Evolutionary conservation across 2,888 invertebrate species (phyloP).

Genomic region (Drosophila emarginata): DNA sequence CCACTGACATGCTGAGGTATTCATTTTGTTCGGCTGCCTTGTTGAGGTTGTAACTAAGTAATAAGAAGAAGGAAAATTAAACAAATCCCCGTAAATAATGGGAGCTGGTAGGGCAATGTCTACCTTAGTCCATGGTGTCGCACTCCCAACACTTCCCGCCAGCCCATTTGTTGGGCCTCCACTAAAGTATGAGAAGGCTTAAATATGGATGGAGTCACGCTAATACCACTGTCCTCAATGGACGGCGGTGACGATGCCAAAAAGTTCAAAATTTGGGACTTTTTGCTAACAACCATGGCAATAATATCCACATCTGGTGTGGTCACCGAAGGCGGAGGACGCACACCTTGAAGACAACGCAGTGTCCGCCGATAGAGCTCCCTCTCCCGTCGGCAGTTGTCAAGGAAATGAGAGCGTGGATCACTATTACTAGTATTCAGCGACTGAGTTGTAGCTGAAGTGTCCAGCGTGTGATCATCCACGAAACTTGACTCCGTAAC

Average conservation of each 20-base stretch:
- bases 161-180: conserved; percentile 81
- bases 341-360: conserved; percentile 86
- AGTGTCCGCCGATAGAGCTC: conserved; percentile 82
- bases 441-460: conserved; percentile 37
- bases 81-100: background rate
- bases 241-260: conserved; percentile 21
- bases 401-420: conserved; percentile 55
- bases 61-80: background rate
- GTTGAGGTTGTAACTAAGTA: conserved; percentile 87
- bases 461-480: conserved; percentile 70
- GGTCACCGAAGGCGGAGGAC: conserved; percentile 90
- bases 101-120: conserved; percentile 67
- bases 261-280: conserved; percentile 83
- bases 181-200: conserved; percentile 76
- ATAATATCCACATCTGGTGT: conserved; percentile 86
- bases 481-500: conserved; percentile 76
- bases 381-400: conserved; percentile 76
- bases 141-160: conserved; percentile 86
- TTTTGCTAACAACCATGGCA: conserved; percentile 86
- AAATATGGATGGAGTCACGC: conserved; percentile 60
- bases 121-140: conserved; percentile 89
- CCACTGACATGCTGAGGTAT: conserved; percentile 86
- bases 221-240: conserved; percentile 48
- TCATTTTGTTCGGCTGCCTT: conserved; percentile 88
- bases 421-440: conserved; percentile 34